phyloP scores from a whole-genome alignment of 2,113 vertebrate species.

The Hippocampus guttulatus region DNA sequence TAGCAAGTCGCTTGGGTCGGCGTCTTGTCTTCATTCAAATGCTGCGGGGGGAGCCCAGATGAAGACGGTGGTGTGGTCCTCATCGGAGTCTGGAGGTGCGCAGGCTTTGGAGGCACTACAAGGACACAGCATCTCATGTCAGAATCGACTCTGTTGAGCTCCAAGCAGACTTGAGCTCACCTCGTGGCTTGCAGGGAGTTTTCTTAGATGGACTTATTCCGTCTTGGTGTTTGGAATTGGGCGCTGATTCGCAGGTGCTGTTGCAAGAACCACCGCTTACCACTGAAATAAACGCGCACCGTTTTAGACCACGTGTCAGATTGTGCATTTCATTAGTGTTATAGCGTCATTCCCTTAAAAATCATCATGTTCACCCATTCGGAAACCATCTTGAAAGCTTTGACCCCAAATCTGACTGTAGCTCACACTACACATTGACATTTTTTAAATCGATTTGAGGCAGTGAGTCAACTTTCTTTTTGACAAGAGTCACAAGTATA shows the following conservation, averaged over 20 bases:
- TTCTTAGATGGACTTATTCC: not conserved
- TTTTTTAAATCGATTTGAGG: not conserved
- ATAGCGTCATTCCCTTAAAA: not conserved
- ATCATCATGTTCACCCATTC: not conserved
- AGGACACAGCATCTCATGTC: not conserved
- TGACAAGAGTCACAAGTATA: not conserved
- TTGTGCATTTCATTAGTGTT: not conserved
- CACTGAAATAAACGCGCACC: conserved; percentile 3
- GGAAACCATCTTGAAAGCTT: not conserved
- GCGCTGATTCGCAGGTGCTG: conserved; percentile 9
- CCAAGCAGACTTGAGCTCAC: conserved; percentile 17
- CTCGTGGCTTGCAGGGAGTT: conserved; percentile 36
- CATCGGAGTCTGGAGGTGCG: conserved; percentile 38
- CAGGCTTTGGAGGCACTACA: conserved; percentile 45
- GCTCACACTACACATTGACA: not conserved
- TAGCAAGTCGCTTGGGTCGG: not conserved
- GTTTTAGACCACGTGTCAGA: not conserved
- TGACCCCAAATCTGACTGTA: not conserved
- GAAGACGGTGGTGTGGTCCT: not conserved
- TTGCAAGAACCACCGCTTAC: conserved; percentile 23
- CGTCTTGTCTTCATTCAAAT: conserved; percentile 10
- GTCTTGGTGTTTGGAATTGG: fast-evolving
- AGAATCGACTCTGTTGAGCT: not conserved
- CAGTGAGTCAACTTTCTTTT: not conserved
- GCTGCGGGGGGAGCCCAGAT: not conserved